Conservation (phyloP, 2,113 vertebrate species). For the Heloderma charlesbogerti region DNA sequence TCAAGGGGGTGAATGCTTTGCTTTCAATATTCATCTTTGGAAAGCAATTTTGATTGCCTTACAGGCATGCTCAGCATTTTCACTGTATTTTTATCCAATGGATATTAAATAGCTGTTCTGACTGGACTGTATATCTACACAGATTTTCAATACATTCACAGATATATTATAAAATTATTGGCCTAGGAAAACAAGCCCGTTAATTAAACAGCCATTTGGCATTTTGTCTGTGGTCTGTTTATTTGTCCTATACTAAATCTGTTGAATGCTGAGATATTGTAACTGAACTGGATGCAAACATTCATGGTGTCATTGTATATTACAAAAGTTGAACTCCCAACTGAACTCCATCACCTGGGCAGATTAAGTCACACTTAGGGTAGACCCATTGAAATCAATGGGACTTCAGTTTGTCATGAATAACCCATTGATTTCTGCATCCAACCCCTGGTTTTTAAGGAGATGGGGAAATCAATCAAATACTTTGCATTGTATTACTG, state of each 20-base stretch:
- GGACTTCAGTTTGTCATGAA: too few species aligned
- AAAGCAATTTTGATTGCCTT: background rate
- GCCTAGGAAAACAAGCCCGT: background rate
- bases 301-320: too few species aligned
- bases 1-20: background rate
- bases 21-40: background rate
- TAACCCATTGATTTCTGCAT: too few species aligned
- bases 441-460: background rate
- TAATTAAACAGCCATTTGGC: background rate
- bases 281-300: background rate
- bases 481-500: background rate
- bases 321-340: background rate
- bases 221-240: background rate
- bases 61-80: background rate
- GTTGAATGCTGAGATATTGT: background rate
- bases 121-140: background rate
- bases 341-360: background rate
- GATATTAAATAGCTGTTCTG: background rate
- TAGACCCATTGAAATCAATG: too few species aligned
- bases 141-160: background rate
- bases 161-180: background rate
- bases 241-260: background rate
- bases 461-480: background rate
- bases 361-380: too few species aligned
- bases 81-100: background rate